phyloP scores from a whole-genome alignment of 2,888 invertebrate species.

The Leucophenga maculata region DNA sequence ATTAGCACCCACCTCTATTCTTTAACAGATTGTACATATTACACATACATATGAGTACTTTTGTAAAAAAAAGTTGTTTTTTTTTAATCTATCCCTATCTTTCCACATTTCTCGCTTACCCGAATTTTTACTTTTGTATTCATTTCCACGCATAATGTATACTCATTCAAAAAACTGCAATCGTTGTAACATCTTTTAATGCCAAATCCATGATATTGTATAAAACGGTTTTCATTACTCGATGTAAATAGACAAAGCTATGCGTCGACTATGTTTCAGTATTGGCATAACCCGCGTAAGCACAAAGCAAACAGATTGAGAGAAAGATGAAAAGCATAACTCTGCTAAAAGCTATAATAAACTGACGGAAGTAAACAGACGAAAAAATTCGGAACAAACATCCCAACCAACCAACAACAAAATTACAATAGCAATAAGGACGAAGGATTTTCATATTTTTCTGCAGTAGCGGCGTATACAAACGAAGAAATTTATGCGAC shows the following conservation, averaged over 20 bases:
- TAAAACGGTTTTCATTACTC: neutral
- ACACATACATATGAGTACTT: no score
- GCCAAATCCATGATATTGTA: conserved; percentile 11
- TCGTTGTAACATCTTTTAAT: conserved; percentile 6
- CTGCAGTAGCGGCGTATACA: conserved; percentile 13
- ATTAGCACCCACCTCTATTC: no score
- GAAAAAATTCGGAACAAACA: conserved; percentile 47
- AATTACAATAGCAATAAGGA: conserved; percentile 29
- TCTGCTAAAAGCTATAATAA: conserved; percentile 66
- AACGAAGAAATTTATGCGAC: neutral
- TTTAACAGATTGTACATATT: no score
- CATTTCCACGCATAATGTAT: neutral
- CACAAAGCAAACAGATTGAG: conserved; percentile 54
- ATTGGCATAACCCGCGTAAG: conserved; percentile 59
- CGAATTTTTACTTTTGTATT: neutral
- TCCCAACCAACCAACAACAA: conserved; percentile 33
- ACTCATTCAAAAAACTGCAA: neutral
- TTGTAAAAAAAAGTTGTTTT: no score
- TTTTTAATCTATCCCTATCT: no score
- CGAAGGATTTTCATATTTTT: conserved; percentile 47
- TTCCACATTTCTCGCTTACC: neutral
- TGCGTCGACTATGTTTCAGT: neutral
- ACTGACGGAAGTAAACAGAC: conserved; percentile 62
- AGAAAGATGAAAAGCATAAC: conserved; percentile 41
- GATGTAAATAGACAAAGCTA: conserved; percentile 1